Evolutionary conservation across 2,797 vertebrate genomes (phyloP).

Genomic region (Macrochelys suwanniensis): DNA sequence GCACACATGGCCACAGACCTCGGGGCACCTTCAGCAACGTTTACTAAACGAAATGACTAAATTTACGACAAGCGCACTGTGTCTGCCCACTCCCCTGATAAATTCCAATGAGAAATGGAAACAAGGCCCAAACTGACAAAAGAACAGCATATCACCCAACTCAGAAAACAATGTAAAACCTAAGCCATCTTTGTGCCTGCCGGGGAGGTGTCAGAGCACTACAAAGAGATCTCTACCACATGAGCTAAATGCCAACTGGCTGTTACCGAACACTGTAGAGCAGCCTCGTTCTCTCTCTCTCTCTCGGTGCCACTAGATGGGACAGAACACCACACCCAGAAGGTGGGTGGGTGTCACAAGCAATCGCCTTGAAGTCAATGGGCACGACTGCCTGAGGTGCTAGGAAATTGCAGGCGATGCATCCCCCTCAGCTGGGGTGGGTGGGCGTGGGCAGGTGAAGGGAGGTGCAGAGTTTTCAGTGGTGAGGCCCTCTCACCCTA

Average conservation of each 20-base stretch:
- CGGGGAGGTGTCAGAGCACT: background rate
- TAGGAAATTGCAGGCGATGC: background rate
- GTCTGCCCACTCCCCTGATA: background rate
- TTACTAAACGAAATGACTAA: conserved; percentile 58
- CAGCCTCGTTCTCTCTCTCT: no score
- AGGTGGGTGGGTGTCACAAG: background rate
- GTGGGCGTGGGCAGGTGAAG: background rate
- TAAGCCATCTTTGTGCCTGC: background rate
- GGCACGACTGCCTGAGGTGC: background rate
- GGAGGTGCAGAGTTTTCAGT: background rate
- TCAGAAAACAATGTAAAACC: background rate
- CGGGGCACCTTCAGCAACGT: conserved; percentile 34
- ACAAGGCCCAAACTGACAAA: background rate
- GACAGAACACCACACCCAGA: no score
- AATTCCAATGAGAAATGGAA: background rate
- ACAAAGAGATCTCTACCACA: no score
- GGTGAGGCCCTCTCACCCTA: background rate
- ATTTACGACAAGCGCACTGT: background rate
- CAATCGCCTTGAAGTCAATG: background rate
- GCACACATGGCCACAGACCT: conserved; percentile 62
- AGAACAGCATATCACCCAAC: background rate
- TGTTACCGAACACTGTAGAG: no score
- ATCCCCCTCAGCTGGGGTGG: background rate
- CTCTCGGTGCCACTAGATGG: no score
- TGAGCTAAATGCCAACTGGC: no score